Evolutionary conservation across 2,797 vertebrate genomes (phyloP).

Genomic region (Xenentodon cancila): DNA sequence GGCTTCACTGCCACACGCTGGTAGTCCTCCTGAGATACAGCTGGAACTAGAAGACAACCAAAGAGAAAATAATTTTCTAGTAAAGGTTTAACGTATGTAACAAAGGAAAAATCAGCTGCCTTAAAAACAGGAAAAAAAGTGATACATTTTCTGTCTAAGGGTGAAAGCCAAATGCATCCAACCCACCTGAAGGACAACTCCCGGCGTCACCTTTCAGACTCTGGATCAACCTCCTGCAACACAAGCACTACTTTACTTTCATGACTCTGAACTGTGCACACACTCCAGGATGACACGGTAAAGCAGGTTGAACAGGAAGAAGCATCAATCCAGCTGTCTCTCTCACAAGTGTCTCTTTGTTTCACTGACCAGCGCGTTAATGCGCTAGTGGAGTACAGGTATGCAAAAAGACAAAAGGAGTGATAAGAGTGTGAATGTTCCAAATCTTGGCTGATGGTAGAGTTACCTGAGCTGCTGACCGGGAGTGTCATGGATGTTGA

Average conservation of each 20-base stretch:
- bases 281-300: neutral
- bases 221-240: constrained; percentile 88
- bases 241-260: constrained; percentile 16
- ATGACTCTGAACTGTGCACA: constrained; percentile 5
- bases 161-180: no score
- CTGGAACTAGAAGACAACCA: constrained; percentile 45
- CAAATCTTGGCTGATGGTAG: neutral
- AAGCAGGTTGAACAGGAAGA: constrained; percentile 47
- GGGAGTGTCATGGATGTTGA: constrained; percentile 74
- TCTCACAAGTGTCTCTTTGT: no score
- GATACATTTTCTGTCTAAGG: no score
- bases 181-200: constrained; percentile 83
- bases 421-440: neutral
- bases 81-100: no score
- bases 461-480: constrained; percentile 76
- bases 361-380: neutral
- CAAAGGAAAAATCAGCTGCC: no score
- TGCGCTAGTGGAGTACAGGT: constrained; percentile 9
- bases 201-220: constrained; percentile 88
- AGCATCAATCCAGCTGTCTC: neutral
- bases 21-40: constrained; percentile 58
- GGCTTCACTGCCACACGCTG: constrained; percentile 83
- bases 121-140: no score
- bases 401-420: constrained; percentile 4
- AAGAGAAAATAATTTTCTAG: constrained; percentile 8